Conservation (phyloP, 2,888 invertebrate genomes). For the Coleophora flavipennella region DNA sequence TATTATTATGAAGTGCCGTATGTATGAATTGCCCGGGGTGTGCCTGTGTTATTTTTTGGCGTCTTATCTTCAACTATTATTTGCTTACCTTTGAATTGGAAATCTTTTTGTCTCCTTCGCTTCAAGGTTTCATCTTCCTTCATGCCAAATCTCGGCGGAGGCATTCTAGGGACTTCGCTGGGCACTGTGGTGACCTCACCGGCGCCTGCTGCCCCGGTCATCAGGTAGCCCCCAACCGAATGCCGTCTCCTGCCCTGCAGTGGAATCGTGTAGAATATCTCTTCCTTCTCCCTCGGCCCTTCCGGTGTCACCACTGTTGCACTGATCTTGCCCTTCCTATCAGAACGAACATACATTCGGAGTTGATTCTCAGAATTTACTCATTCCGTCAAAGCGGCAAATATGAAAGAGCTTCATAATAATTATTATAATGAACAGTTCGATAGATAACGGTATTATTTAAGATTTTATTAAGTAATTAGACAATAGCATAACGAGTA, state of each 20-base stretch:
- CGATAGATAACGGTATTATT: too few relatives aligned
- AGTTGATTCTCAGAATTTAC: too few relatives aligned
- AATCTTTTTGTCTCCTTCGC: slow-evolving; percentile 53
- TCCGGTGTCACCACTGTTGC: slow-evolving; percentile 48
- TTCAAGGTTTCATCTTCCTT: slow-evolving; percentile 54
- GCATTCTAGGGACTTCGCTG: slow-evolving; percentile 69
- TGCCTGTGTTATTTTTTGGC: not conserved
- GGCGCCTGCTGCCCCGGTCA: slow-evolving; percentile 49
- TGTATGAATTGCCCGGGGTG: too few relatives aligned
- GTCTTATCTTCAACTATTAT: not conserved
- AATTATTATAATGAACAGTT: too few relatives aligned
- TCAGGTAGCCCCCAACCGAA: slow-evolving; percentile 77
- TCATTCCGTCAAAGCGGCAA: too few relatives aligned
- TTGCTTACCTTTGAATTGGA: slow-evolving; percentile 54
- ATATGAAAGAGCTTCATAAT: too few relatives aligned
- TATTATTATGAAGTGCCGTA: too few relatives aligned
- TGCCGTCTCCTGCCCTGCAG: slow-evolving; percentile 72
- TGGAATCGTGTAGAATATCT: slow-evolving; percentile 74
- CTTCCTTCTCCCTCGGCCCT: slow-evolving; percentile 65
- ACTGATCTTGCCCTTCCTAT: slow-evolving; percentile 59
- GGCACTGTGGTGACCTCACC: slow-evolving; percentile 64
- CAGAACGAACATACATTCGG: too few relatives aligned
- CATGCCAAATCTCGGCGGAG: slow-evolving; percentile 54
- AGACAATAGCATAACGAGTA: too few relatives aligned
- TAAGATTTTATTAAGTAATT: too few relatives aligned